Percentiles rank a stretch among this genome's conserved stretches.
Evolutionary conservation across 1,140 invertebrate genomes (phyloP).

Genomic region (Neodiprion pinetum): DNA sequence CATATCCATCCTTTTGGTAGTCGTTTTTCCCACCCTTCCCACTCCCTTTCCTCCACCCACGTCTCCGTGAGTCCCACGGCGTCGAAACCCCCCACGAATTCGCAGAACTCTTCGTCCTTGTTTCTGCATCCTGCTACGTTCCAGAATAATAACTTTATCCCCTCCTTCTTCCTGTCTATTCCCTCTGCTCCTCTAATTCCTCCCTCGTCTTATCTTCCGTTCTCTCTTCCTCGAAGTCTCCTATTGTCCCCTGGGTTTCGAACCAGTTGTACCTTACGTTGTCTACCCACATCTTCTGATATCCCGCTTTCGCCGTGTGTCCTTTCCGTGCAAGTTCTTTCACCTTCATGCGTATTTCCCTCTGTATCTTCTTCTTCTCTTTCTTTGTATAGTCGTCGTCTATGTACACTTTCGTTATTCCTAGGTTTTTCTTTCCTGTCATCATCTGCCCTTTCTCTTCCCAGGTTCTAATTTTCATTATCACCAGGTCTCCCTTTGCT

Average conservation of each 20-base stretch:
- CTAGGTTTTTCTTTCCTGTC: slow-evolving; percentile 14
- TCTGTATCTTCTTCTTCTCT: slow-evolving; percentile 14
- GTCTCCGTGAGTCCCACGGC: slow-evolving; percentile 30
- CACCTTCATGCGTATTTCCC: not conserved
- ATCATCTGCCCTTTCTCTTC: slow-evolving; percentile 16
- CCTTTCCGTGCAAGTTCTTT: not conserved
- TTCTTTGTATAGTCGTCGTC: slow-evolving; percentile 19
- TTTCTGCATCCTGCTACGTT: slow-evolving; percentile 20
- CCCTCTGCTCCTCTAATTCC: slow-evolving; percentile 12
- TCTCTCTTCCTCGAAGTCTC: slow-evolving; percentile 1
- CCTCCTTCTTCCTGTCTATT: slow-evolving; percentile 11
- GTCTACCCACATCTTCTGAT: not conserved
- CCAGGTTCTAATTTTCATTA: slow-evolving; percentile 14
- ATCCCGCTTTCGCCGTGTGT: not conserved
- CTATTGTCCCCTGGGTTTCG: too few relatives aligned
- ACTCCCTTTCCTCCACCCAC: slow-evolving; percentile 29
- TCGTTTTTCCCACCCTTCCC: slow-evolving; percentile 19
- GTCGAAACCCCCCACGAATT: slow-evolving; percentile 23
- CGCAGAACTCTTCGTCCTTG: slow-evolving; percentile 29
- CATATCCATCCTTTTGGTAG: slow-evolving; percentile 20
- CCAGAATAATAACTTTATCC: slow-evolving; percentile 23
- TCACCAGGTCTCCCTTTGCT: slow-evolving; percentile 4
- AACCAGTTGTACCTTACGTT: not conserved
- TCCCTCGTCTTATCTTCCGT: not conserved
- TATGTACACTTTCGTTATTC: slow-evolving; percentile 13